These are phyloP conservation scores for Reinhardtius hippoglossoides DNA, from an alignment of 2,113 vertebrate genomes.

Conservation along the genomic window DNA sequence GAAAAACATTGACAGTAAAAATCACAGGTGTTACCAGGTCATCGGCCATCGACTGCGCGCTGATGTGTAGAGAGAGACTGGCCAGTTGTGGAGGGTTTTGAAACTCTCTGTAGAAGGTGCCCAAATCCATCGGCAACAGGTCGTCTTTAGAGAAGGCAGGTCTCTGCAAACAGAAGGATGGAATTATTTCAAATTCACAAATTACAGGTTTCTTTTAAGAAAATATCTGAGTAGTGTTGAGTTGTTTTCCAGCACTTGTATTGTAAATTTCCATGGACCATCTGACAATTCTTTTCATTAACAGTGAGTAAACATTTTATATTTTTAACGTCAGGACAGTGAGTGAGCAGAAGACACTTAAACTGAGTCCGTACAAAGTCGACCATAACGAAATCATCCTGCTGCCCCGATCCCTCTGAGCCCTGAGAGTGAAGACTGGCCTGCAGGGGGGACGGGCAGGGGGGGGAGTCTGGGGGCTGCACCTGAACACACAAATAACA, in stretches of 20 bases:
- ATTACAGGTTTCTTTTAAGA: no score
- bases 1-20: background rate
- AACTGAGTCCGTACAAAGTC: constrained; percentile 89
- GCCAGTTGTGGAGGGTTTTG: constrained; percentile 98
- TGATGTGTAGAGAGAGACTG: constrained; percentile 95
- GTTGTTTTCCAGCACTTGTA: background rate
- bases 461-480: constrained; percentile 91
- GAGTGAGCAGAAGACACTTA: no score
- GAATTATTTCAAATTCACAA: background rate
- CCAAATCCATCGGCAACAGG: constrained; percentile 96
- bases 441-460: constrained; percentile 89
- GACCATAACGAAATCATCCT: constrained; percentile 98
- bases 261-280: no score
- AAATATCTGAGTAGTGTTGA: background rate
- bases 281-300: no score
- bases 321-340: background rate
- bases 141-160: constrained; percentile 99
- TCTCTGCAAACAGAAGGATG: constrained; percentile 79
- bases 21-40: constrained; percentile 87
- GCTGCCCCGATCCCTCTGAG: constrained; percentile 89
- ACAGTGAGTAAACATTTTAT: no score
- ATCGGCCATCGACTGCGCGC: constrained; percentile 97
- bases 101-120: constrained; percentile 98
- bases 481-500: constrained; percentile 86
- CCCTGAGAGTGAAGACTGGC: constrained; percentile 92